phyloP scores from a whole-genome alignment of 2,888 invertebrate species.

The Melanostoma scalare region DNA sequence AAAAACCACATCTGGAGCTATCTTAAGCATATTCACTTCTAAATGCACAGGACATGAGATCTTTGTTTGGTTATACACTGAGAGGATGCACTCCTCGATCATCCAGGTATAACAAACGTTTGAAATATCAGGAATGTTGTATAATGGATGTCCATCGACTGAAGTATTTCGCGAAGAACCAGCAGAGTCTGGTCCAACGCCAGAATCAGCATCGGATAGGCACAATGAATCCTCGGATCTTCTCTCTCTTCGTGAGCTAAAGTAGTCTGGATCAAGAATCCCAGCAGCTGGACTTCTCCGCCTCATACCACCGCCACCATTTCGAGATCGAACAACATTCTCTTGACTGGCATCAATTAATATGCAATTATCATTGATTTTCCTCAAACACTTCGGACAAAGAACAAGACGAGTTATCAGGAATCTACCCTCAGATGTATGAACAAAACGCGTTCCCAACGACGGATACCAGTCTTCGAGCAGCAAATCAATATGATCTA shows the following conservation, averaged over 20 bases:
- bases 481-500: slow-evolving; percentile 97
- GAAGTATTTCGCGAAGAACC: slow-evolving; percentile 92
- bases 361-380: slow-evolving; percentile 76
- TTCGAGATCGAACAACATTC: slow-evolving; percentile 40
- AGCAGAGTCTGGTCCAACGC: slow-evolving; percentile 91
- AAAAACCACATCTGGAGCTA: slow-evolving; percentile 97
- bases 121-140: slow-evolving; percentile 80
- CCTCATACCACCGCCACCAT: slow-evolving; percentile 47
- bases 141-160: slow-evolving; percentile 88
- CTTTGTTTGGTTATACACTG: slow-evolving; percentile 88
- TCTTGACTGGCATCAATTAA: slow-evolving; percentile 52
- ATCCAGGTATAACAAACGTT: slow-evolving; percentile 90
- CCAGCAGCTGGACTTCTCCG: slow-evolving; percentile 51
- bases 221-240: slow-evolving; percentile 86
- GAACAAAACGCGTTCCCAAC: slow-evolving; percentile 97
- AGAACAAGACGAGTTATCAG: slow-evolving; percentile 96
- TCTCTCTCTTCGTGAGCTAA: slow-evolving; percentile 76
- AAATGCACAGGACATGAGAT: slow-evolving; percentile 92
- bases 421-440: slow-evolving; percentile 97
- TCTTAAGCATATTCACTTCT: slow-evolving; percentile 87
- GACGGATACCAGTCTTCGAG: slow-evolving; percentile 99
- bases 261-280: slow-evolving; percentile 56
- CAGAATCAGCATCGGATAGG: slow-evolving; percentile 91
- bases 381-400: slow-evolving; percentile 92
- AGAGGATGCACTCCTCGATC: slow-evolving; percentile 97